Evolutionary conservation across 2,113 vertebrate genomes (phyloP), one percentile per base, ranked within the genome.

Genomic region (Setophaga petechia): DNA sequence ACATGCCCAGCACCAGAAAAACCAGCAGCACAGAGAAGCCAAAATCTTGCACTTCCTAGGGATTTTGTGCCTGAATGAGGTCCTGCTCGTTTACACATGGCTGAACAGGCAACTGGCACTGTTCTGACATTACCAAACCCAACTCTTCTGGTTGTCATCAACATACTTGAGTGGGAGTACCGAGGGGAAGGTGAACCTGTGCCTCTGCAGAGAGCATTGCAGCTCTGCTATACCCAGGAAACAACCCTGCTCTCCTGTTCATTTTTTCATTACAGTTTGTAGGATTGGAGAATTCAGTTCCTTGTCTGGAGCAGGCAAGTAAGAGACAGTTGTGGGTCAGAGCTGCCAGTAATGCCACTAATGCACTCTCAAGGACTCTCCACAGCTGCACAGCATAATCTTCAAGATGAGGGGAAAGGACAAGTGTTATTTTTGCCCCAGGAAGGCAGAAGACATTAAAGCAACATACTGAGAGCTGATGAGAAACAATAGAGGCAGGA

Each of bases 401-500:
- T 94, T 65, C 73, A 92, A 84, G 61, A 72, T 75, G 61, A 79
- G 68, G 44, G 39, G 65, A 68, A 94, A 92, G 84, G 68, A 87
- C 4, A 5, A 92, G 76, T 81, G 89, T 69, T 93, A 90, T 89
- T 95, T 93, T 52, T 94, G 65, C 93, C 89, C 84, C 5, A 6
- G 73, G 52, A 96, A 94, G 61, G 68, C 86, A 89, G 72, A 67
- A 86, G 69, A 95, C 2, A 5, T 92, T 96, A 95, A 94, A 97
- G 91, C 89, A 92, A 78, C 93, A 33, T 91, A 89, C 85, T 78
- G 86, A 95, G 93, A 95, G 93, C 76, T 94, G 89, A 90, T 94
- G 96, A 92, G 96, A 93, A 95, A 94, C 94, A 97, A 92, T 41
- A 93, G 89, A 78, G 61, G 30, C 57, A 63, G 69, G 61, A 87